Evolutionary conservation across 2,797 vertebrate genomes (phyloP).

Genomic region (Botia almorhae): DNA sequence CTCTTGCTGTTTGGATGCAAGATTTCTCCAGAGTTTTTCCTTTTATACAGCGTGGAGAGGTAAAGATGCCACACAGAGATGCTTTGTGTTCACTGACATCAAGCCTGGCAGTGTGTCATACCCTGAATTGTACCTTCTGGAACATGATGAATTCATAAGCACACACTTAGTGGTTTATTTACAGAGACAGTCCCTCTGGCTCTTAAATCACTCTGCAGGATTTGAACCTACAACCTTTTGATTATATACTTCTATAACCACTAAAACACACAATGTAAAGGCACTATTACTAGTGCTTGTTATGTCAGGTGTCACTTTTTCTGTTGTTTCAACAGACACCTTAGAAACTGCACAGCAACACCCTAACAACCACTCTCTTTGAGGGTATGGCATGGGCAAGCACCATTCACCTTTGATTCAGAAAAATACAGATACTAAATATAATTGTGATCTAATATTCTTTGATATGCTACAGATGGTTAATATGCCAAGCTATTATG

Average conservation of each 20-base stretch:
- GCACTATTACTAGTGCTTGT: too few relatives aligned
- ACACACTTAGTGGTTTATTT: too few relatives aligned
- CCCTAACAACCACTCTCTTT: not conserved
- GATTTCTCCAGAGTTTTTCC: conserved; percentile 27
- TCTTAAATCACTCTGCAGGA: not conserved
- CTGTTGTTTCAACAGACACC: too few relatives aligned
- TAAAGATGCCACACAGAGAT: not conserved
- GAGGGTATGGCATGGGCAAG: too few relatives aligned
- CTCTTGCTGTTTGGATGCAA: conserved; percentile 8
- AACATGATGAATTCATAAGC: not conserved
- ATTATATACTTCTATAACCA: too few relatives aligned
- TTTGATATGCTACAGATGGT: not conserved
- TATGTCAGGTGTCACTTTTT: too few relatives aligned
- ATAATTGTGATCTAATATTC: not conserved
- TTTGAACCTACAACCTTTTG: not conserved
- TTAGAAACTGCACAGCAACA: too few relatives aligned
- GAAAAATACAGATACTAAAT: not conserved
- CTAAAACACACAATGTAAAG: too few relatives aligned
- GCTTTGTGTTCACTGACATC: too few relatives aligned
- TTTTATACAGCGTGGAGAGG: conserved; percentile 1
- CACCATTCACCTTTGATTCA: not conserved
- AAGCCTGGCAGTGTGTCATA: not conserved
- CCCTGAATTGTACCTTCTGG: not conserved
- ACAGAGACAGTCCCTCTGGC: not conserved
- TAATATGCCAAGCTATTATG: not conserved